Evolutionary conservation across 2,888 invertebrate species (phyloP).

Genomic region (Xestoiulus laeticollis): DNA sequence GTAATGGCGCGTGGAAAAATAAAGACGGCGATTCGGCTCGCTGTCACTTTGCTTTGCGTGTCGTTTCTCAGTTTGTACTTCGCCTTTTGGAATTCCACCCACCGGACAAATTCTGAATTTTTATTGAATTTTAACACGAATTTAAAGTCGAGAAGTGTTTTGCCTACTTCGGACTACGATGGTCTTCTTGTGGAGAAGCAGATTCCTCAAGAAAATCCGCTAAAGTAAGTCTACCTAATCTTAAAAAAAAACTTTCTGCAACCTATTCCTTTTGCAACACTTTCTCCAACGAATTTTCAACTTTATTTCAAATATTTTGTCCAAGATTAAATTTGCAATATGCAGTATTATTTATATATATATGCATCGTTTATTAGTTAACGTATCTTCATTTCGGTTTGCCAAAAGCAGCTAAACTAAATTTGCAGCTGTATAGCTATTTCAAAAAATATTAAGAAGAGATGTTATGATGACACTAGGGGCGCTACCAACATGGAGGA

Average conservation of each 20-base stretch:
- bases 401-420: no score
- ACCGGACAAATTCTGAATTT: background rate
- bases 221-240: background rate
- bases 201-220: background rate
- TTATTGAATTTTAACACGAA: background rate
- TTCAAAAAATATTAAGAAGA: background rate
- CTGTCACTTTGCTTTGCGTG: background rate
- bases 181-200: background rate
- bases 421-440: background rate
- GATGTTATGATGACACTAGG: background rate
- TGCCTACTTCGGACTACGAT: conserved; percentile 8
- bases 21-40: background rate
- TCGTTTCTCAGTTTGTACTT: conserved; percentile 48
- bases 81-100: conserved; percentile 35
- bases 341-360: no score
- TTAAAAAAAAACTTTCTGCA: background rate
- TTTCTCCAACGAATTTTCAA: background rate
- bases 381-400: no score
- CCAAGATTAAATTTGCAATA: no score
- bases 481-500: conserved; percentile 27
- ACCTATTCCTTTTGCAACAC: background rate
- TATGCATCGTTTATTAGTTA: no score
- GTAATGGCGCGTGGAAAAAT: conserved; percentile 40
- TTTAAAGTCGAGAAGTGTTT: background rate
- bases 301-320: background rate